Evolutionary conservation across 1,140 invertebrate genomes (phyloP).

Genomic region (Pollicipes pollicipes): DNA sequence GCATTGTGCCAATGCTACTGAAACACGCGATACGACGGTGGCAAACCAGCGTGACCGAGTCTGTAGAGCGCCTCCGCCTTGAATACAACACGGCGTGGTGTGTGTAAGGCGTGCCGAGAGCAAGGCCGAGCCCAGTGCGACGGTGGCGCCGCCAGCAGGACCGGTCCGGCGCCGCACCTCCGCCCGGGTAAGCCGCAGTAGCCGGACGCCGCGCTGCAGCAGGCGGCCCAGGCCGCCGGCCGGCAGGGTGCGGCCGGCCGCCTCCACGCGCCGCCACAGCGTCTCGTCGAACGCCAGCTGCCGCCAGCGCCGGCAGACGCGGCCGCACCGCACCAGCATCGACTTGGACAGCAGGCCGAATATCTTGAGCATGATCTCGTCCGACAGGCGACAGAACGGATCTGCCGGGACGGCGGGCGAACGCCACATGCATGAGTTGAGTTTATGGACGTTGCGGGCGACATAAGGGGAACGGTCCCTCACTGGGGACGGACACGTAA

Average conservation of each 20-base stretch:
- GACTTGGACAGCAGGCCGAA: conserved; percentile 62
- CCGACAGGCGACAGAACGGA: conserved; percentile 38
- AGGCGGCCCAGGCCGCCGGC: conserved; percentile 47
- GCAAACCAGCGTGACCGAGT: too few species aligned
- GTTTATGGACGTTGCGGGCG: too few species aligned
- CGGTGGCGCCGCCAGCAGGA: conserved; percentile 4
- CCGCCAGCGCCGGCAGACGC: conserved; percentile 50
- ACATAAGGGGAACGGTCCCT: too few species aligned
- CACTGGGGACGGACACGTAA: too few species aligned
- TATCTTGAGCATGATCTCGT: conserved; percentile 66
- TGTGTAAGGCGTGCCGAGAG: neutral
- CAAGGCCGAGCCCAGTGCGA: neutral
- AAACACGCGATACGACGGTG: neutral
- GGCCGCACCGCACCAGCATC: conserved; percentile 44
- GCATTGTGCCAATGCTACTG: too few species aligned
- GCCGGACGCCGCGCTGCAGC: conserved; percentile 47
- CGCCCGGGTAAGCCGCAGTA: conserved; percentile 53
- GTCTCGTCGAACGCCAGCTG: conserved; percentile 57
- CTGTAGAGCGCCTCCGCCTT: too few species aligned
- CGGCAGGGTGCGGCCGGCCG: conserved; percentile 45
- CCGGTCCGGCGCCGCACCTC: conserved; percentile 33
- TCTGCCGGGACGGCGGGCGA: conserved; percentile 16
- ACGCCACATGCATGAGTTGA: too few species aligned
- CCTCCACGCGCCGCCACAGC: conserved; percentile 63
- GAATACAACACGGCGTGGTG: neutral